A percentile compares a stretch with the other conserved stretches of the same genome.
phyloP scores from a whole-genome alignment of 2,113 vertebrate species.

The Odocoileus hemionus region DNA sequence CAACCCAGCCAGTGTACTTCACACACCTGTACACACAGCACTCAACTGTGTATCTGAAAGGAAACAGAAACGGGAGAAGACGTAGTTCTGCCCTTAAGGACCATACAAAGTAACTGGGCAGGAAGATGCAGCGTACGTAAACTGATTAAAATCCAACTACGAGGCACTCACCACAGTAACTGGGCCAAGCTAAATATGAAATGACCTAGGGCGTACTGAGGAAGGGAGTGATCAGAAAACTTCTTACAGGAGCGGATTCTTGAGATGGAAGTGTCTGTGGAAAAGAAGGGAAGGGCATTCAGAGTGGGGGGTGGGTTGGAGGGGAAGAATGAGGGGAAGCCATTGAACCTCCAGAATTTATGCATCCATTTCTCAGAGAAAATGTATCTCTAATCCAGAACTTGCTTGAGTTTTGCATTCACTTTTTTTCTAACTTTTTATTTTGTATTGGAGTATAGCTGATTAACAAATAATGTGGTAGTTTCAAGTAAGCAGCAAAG shows the following conservation, averaged over 20 bases:
- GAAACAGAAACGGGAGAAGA: background rate
- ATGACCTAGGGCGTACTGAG: background rate
- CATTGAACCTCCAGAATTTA: background rate
- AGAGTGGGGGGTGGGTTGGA: background rate
- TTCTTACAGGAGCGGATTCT: background rate
- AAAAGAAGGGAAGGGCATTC: background rate
- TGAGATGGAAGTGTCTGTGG: background rate
- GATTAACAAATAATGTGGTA: background rate
- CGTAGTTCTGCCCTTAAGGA: background rate
- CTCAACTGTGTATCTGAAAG: background rate
- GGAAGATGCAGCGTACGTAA: background rate
- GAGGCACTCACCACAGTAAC: background rate
- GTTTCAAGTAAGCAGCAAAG: background rate
- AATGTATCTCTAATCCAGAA: background rate
- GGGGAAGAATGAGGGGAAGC: background rate
- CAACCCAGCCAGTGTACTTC: background rate
- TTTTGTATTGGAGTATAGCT: background rate
- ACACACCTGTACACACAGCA: background rate
- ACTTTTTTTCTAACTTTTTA: background rate
- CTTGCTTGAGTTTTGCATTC: background rate
- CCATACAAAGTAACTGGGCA: background rate
- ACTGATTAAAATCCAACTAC: background rate
- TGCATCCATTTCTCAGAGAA: background rate
- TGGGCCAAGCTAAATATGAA: background rate
- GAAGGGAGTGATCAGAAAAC: background rate